Conservation (phyloP, 2,888 invertebrate species). For the Digitonthophagus gazella region DNA sequence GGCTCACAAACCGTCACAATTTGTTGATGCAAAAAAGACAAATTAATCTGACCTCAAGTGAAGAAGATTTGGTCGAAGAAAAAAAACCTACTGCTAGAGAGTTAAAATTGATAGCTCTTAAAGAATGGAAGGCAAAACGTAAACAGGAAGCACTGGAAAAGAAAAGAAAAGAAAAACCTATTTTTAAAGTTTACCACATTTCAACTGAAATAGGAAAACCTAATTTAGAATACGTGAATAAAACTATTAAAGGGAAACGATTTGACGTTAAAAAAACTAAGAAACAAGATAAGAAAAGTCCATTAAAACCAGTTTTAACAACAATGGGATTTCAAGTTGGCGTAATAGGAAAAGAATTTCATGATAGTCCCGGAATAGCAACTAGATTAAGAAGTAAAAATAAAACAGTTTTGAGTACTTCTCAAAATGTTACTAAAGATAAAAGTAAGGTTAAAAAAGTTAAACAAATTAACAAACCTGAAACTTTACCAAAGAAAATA, state of each 20-base stretch:
- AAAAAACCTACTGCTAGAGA: neutral
- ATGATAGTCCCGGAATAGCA: neutral
- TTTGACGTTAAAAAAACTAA: constrained; percentile 20
- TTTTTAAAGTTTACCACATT: constrained; percentile 42
- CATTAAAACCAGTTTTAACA: too few species aligned
- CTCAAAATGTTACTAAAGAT: too few species aligned
- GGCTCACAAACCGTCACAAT: neutral
- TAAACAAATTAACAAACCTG: too few species aligned
- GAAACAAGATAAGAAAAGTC: too few species aligned
- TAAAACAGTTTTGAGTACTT: too few species aligned
- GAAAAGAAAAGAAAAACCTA: constrained; percentile 38
- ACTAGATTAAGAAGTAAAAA: neutral
- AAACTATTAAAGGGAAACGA: constrained; percentile 39
- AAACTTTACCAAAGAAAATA: too few species aligned
- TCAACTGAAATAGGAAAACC: constrained; percentile 27
- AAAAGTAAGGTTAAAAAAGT: too few species aligned
- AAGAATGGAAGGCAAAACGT: constrained; percentile 42
- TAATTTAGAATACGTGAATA: constrained; percentile 38
- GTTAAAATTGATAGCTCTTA: constrained; percentile 24
- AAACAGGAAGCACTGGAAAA: constrained; percentile 31
- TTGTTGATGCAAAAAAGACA: constrained; percentile 12
- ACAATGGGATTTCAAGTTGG: neutral
- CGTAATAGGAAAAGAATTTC: neutral
- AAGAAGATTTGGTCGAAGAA: neutral
- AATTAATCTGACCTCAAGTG: neutral